Evolutionary conservation across 1,140 invertebrate species (phyloP).

Genomic region (Macrostomum lignano): DNA sequence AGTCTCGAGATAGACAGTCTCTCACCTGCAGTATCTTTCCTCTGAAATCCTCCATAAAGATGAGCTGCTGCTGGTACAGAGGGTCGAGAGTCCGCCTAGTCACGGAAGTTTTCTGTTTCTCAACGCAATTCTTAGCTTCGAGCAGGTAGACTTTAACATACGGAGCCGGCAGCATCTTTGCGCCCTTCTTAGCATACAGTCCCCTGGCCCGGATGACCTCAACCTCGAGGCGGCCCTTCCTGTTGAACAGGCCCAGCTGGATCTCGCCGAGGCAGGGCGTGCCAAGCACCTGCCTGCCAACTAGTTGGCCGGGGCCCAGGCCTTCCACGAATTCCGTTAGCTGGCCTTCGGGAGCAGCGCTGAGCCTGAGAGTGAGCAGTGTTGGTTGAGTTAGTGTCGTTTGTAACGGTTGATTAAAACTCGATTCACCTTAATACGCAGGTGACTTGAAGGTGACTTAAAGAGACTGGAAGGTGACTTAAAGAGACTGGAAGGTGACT

Average conservation of each 20-base stretch:
- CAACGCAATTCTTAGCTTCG: slow-evolving; percentile 54
- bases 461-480: too few relatives aligned
- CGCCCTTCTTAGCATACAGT: slow-evolving; percentile 58
- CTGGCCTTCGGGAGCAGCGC: slow-evolving; percentile 27
- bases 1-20: too few relatives aligned
- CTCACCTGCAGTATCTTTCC: slow-evolving; percentile 87
- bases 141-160: slow-evolving; percentile 97
- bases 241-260: slow-evolving; percentile 62
- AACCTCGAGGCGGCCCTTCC: slow-evolving; percentile 73
- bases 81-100: slow-evolving; percentile 75
- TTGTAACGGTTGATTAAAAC: too few relatives aligned
- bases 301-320: slow-evolving; percentile 74
- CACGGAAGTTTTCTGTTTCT: slow-evolving; percentile 69
- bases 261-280: slow-evolving; percentile 85
- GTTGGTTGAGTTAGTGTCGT: too few relatives aligned
- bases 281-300: slow-evolving; percentile 79
- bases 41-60: slow-evolving; percentile 57
- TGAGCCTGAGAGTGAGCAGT: too few relatives aligned
- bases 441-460: too few relatives aligned
- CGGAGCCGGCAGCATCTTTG: slow-evolving; percentile 68
- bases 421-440: too few relatives aligned
- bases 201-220: slow-evolving; percentile 80
- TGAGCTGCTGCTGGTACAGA: slow-evolving; percentile 70
- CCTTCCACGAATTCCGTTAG: slow-evolving; percentile 60
- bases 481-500: too few relatives aligned